phyloP scores from a whole-genome alignment of 2,113 vertebrate genomes.

The Nothobranchius furzeri region DNA sequence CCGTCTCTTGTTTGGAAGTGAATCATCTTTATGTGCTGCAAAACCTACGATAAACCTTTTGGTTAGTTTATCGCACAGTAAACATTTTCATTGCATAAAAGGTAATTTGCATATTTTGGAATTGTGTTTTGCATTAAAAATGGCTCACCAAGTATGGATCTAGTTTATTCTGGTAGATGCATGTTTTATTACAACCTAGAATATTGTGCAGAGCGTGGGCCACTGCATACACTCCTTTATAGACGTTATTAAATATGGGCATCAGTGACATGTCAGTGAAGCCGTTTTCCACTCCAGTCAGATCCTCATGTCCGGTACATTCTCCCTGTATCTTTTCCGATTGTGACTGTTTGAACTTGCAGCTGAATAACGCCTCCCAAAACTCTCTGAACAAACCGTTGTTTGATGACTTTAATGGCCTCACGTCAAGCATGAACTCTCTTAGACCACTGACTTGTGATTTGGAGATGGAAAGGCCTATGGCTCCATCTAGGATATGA shows the following conservation, averaged over 20 bases:
- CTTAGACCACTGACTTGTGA: conserved; percentile 62
- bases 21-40: conserved; percentile 57
- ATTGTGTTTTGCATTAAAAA: background rate
- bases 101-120: no score
- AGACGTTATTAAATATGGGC: conserved; percentile 75
- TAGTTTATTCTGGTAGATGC: conserved; percentile 36
- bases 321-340: conserved; percentile 3
- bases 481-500: conserved; percentile 70
- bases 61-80: conserved; percentile 28
- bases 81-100: background rate
- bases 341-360: conserved; percentile 39
- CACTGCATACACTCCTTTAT: conserved; percentile 79
- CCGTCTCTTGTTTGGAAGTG: conserved; percentile 74
- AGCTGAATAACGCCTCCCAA: conserved; percentile 73
- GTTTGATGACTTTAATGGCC: conserved; percentile 51
- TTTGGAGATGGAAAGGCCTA: conserved; percentile 76
- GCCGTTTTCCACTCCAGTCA: conserved; percentile 62
- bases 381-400: conserved; percentile 66
- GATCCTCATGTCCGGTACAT: conserved; percentile 70
- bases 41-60: conserved; percentile 47
- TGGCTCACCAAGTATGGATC: conserved; percentile 60
- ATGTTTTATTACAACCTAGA: conserved; percentile 62
- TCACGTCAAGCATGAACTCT: conserved; percentile 72
- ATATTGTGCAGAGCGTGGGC: conserved; percentile 70
- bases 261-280: conserved; percentile 78